Evolutionary conservation across 2,797 vertebrate species (phyloP), one percentile per base, ranked within the genome.

Genomic region (Heliangelus exortis): DNA sequence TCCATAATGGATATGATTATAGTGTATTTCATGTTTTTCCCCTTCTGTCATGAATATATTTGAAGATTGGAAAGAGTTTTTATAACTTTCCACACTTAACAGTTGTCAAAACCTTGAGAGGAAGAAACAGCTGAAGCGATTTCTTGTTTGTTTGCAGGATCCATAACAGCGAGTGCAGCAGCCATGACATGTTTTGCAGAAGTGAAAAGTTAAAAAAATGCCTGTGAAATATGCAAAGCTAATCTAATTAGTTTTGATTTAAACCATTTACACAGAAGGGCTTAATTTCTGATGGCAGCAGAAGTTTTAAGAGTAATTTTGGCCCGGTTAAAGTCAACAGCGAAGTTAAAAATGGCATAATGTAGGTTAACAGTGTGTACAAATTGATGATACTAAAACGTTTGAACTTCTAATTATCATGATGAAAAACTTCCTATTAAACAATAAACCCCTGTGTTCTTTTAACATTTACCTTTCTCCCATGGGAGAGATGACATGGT

Each of bases 391-490:
- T 91, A 78, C 84, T 80, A 94, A 95, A 96, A 66, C 9, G 21
- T 66, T 91, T 96, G 79, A 91, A 96, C 91, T 95, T 95, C 87
- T 96, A 95, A 96, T 95, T 96, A 94, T 94, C 89, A 63, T 91
- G 85, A 95, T 95, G 82, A 96, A 95, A 96, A 96, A 85, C 87
- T 91, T 95, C 58, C 90, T 89, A 89, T 95, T 95, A 90, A 95
- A 95, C 89, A 93, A 72, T 93, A 96, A 95, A 72, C 93, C 87
- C 82, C 92, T 86, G 87, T 94, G 94, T 94, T 93, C 89, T 93
- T 93, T 89, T 93, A 93, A 87, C 92, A 84, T 94, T 96, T 95
- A 95, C 93, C 92, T 94, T 96, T 91, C 62, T 94, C 95, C 66
- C 87, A 13, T 84, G 94, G 92, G 92, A 92, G 89, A 96, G 29